These are phyloP conservation scores for Misgurnus mizolepis DNA, from an alignment of 2,113 vertebrate genomes.

Conservation along the genomic window DNA sequence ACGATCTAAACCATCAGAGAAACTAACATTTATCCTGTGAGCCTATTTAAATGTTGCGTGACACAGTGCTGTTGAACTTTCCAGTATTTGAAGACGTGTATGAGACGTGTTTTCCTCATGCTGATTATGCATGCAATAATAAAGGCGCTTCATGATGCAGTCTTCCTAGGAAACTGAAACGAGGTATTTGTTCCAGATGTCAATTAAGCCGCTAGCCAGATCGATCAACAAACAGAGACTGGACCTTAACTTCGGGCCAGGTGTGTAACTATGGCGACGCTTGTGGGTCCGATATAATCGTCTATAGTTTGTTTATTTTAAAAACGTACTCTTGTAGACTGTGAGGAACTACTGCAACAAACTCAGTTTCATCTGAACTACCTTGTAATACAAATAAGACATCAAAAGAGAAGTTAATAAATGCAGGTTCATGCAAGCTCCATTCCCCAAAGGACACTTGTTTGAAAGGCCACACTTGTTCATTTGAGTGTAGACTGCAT, in stretches of 20 bases:
- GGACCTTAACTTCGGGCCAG: no score
- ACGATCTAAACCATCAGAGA: neutral
- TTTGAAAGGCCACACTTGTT: constrained; percentile 55
- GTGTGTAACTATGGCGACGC: no score
- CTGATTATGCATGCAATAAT: constrained; percentile 38
- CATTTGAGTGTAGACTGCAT: neutral
- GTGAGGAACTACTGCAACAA: constrained; percentile 45
- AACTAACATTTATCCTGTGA: neutral
- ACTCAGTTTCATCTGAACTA: constrained; percentile 66
- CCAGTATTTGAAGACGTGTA: neutral
- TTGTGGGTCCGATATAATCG: no score
- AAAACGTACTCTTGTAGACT: neutral
- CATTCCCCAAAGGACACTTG: constrained; percentile 57
- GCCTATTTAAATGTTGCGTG: neutral
- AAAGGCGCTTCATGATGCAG: neutral
- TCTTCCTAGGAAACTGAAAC: no score
- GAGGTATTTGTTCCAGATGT: no score
- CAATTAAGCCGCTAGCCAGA: no score
- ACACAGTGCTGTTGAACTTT: neutral
- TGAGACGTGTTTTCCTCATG: constrained; percentile 9
- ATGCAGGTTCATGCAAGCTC: constrained; percentile 59
- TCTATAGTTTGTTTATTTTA: no score
- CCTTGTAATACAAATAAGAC: constrained; percentile 62
- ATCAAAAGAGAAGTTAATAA: constrained; percentile 59
- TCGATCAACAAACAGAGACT: no score